These are phyloP conservation scores for Heliothis virescens DNA, from an alignment of 1,140 invertebrate species.

Conservation along the genomic window DNA sequence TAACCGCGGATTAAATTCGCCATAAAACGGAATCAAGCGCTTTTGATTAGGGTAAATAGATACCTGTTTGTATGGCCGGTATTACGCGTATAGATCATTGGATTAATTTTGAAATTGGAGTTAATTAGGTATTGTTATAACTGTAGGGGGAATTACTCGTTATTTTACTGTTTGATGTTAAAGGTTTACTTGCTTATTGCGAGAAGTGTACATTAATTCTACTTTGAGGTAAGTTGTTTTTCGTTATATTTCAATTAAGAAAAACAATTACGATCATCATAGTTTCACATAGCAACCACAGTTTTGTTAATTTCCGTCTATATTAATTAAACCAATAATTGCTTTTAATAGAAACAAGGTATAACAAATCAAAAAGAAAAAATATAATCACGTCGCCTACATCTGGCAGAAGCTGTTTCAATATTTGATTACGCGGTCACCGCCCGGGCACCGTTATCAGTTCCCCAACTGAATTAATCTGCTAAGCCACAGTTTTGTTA, in stretches of 20 bases:
- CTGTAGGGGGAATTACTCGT: background rate
- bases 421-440: conserved; percentile 64
- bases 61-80: background rate
- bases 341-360: background rate
- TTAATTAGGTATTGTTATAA: background rate
- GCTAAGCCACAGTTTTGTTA: conserved; percentile 37
- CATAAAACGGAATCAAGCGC: conserved; percentile 13
- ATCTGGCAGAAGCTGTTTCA: conserved; percentile 59
- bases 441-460: conserved; percentile 59
- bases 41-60: conserved; percentile 23
- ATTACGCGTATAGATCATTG: background rate
- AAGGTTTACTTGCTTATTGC: too few species aligned
- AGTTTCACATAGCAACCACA: background rate
- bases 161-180: too few species aligned
- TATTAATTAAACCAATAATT: background rate
- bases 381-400: conserved; percentile 46
- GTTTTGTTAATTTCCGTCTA: too few species aligned
- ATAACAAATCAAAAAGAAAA: conserved; percentile 24
- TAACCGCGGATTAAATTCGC: background rate
- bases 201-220: too few species aligned
- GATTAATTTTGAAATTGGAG: background rate
- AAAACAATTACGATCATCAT: too few species aligned
- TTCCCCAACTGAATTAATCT: conserved; percentile 61
- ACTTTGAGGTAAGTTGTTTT: too few species aligned
- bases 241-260: too few species aligned